Conservation (phyloP, 2,888 invertebrate species). For the Suillia variegata region DNA sequence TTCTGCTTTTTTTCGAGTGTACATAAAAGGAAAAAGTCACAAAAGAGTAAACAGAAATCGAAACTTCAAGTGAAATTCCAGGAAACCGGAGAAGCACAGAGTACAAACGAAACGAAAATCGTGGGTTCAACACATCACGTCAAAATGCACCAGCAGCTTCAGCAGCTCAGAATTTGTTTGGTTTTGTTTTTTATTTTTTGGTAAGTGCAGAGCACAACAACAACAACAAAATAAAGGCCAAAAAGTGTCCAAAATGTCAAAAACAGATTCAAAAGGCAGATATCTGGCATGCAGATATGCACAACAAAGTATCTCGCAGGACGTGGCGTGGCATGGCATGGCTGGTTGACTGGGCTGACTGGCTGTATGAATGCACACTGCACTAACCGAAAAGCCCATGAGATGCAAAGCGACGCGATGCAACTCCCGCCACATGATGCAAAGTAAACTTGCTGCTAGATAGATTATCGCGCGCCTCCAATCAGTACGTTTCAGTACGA, state of each 20-base stretch:
- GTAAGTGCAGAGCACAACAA: neutral
- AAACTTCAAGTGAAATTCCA: constrained; percentile 32
- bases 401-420: neutral
- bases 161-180: no score
- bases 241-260: constrained; percentile 53
- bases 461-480: constrained; percentile 35
- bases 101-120: constrained; percentile 7
- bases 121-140: constrained; percentile 10
- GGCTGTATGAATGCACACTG: no score
- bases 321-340: no score
- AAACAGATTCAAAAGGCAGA: constrained; percentile 51
- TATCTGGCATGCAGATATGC: constrained; percentile 28
- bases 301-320: neutral
- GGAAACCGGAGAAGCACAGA: constrained; percentile 19
- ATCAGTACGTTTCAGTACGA: no score
- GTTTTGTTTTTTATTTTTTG: no score
- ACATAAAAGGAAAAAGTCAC: neutral
- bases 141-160: constrained; percentile 5
- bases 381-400: no score
- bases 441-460: constrained; percentile 43
- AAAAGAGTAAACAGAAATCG: constrained; percentile 22
- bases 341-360: no score
- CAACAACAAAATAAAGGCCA: constrained; percentile 43
- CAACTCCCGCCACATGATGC: constrained; percentile 28
- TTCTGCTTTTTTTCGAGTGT: no score